A percentile compares a stretch with the other conserved stretches of the same genome.
These are phyloP conservation scores for Nomada hirtipes DNA, from an alignment of 2,888 invertebrate species.

Conservation along the genomic window DNA sequence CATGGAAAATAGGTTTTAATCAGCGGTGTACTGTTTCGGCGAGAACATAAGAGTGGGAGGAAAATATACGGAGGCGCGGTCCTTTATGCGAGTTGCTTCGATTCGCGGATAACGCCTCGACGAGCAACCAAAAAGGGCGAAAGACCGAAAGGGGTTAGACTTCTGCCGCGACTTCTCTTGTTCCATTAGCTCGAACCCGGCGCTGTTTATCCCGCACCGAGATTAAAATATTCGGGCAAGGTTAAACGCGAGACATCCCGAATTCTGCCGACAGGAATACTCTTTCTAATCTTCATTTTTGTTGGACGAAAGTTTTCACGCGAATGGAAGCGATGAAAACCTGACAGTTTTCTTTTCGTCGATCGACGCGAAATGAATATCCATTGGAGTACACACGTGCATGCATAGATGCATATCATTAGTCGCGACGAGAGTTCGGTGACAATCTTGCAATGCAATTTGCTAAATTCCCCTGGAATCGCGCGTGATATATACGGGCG, in stretches of 20 bases:
- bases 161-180: not conserved
- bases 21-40: constrained; percentile 10
- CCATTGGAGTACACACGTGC: too few species aligned
- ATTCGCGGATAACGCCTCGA: constrained; percentile 16
- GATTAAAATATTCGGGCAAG: constrained; percentile 33
- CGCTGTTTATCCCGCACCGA: constrained; percentile 5
- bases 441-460: constrained; percentile 23
- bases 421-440: not conserved
- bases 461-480: constrained; percentile 18
- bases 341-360: not conserved
- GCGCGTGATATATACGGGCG: not conserved
- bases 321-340: not conserved
- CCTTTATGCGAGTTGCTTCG: constrained; percentile 17
- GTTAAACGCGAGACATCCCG: constrained; percentile 10
- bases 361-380: not conserved
- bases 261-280: too few species aligned
- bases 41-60: not conserved
- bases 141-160: not conserved
- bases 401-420: not conserved
- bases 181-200: too few species aligned
- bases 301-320: not conserved
- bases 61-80: not conserved
- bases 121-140: not conserved
- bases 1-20: constrained; percentile 36
- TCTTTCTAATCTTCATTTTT: not conserved